Evolutionary conservation across 1,140 invertebrate genomes (phyloP).

Genomic region (Anastrepha ludens): DNA sequence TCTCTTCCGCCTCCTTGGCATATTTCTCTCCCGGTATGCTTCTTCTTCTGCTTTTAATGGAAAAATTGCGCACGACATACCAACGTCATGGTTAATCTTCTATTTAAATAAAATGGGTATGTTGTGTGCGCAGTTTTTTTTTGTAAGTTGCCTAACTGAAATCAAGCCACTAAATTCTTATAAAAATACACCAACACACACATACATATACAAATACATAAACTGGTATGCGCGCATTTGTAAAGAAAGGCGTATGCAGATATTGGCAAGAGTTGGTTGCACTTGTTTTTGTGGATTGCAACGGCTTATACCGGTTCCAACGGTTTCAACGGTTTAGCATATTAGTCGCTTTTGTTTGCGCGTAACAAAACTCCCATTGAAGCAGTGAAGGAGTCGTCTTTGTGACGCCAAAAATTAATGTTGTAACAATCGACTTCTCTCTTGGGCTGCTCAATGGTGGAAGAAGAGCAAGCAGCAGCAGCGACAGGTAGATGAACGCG

Average conservation of each 20-base stretch:
- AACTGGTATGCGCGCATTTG: background rate
- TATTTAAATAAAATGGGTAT: background rate
- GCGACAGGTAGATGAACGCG: background rate
- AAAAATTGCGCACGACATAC: slow-evolving; percentile 15
- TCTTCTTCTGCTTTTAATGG: slow-evolving; percentile 4
- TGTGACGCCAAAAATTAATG: slow-evolving; percentile 39
- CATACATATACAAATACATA: background rate
- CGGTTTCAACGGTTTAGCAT: background rate
- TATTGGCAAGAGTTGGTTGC: background rate
- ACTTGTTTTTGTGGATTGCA: slow-evolving; percentile 25
- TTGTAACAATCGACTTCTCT: slow-evolving; percentile 23
- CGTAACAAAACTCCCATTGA: background rate
- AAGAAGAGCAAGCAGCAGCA: background rate
- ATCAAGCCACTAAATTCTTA: slow-evolving; percentile 21
- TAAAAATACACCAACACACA: background rate
- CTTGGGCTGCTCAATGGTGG: background rate
- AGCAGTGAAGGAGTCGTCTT: slow-evolving; percentile 21
- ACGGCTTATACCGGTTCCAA: slow-evolving; percentile 45
- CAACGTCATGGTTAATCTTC: slow-evolving; percentile 37
- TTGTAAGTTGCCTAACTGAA: background rate
- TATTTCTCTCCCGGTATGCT: background rate
- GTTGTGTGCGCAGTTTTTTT: background rate
- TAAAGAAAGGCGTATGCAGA: slow-evolving; percentile 35
- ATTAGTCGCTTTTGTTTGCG: background rate
- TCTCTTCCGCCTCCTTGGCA: background rate